Conservation (phyloP, 1,140 invertebrate genomes). For the Bombus sylvicola region DNA sequence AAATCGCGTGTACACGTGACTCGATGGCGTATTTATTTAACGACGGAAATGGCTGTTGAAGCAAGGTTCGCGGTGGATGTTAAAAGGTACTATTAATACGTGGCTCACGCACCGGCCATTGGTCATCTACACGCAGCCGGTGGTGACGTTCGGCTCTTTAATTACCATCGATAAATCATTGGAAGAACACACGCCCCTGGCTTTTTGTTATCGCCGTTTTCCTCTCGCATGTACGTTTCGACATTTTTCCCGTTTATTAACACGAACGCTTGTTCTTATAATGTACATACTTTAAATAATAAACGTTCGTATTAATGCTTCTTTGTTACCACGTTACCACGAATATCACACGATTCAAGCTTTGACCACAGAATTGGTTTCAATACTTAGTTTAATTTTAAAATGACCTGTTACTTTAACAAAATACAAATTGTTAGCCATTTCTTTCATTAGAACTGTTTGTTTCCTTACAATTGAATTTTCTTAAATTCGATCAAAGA, state of each 20-base stretch:
- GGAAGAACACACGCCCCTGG: slow-evolving; percentile 28
- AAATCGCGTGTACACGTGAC: neutral
- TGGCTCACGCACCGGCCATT: slow-evolving; percentile 72
- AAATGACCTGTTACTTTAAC: neutral
- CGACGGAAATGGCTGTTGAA: slow-evolving; percentile 33
- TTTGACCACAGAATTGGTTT: too few relatives aligned
- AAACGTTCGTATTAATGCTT: neutral
- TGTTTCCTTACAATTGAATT: too few relatives aligned
- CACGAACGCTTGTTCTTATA: too few relatives aligned
- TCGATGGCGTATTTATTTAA: slow-evolving; percentile 39
- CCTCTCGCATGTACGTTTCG: slow-evolving; percentile 33
- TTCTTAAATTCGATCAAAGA: too few relatives aligned
- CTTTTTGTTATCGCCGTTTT: slow-evolving; percentile 37
- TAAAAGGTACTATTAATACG: slow-evolving; percentile 72
- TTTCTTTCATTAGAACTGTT: neutral
- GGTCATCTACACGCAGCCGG: slow-evolving; percentile 73
- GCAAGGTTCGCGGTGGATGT: slow-evolving; percentile 49
- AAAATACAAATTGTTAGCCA: neutral
- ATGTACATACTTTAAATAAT: slow-evolving; percentile 8
- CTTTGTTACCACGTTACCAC: neutral
- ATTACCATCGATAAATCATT: slow-evolving; percentile 75
- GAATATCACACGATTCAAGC: too few relatives aligned
- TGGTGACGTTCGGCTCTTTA: slow-evolving; percentile 72
- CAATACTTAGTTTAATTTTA: too few relatives aligned
- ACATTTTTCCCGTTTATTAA: slow-evolving; percentile 5